Conservation (phyloP, 2,888 invertebrate genomes). For the Pantelozetes paolii region DNA sequence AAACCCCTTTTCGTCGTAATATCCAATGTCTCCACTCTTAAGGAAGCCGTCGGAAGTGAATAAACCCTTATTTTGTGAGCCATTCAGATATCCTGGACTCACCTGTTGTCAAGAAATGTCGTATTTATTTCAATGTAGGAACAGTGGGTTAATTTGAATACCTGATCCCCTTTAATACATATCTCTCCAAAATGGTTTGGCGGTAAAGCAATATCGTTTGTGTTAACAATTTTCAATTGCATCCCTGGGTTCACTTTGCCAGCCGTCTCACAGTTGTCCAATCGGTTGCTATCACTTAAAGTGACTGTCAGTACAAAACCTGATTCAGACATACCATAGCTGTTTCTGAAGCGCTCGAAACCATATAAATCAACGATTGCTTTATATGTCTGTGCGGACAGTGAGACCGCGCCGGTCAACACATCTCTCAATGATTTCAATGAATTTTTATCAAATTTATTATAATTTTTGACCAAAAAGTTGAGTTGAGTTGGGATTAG, state of each 20-base stretch:
- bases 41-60: background rate
- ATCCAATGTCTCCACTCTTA: background rate
- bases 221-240: background rate
- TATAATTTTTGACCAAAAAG: background rate
- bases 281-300: background rate
- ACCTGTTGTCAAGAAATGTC: background rate
- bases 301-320: background rate
- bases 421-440: background rate
- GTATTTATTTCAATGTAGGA: no score
- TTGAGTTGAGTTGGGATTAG: conserved; percentile 14
- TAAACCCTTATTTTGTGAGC: background rate
- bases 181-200: background rate
- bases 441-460: background rate
- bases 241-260: background rate
- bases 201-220: background rate
- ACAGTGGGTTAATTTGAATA: background rate
- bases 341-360: background rate
- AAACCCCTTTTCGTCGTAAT: conserved; percentile 4
- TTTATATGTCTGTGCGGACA: background rate
- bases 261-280: background rate
- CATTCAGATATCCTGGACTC: background rate
- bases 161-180: background rate
- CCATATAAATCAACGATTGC: background rate
- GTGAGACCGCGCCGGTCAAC: background rate
- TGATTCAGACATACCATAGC: background rate